Conservation (phyloP, 2,888 invertebrate species). For the Drosophila mayaguana region DNA sequence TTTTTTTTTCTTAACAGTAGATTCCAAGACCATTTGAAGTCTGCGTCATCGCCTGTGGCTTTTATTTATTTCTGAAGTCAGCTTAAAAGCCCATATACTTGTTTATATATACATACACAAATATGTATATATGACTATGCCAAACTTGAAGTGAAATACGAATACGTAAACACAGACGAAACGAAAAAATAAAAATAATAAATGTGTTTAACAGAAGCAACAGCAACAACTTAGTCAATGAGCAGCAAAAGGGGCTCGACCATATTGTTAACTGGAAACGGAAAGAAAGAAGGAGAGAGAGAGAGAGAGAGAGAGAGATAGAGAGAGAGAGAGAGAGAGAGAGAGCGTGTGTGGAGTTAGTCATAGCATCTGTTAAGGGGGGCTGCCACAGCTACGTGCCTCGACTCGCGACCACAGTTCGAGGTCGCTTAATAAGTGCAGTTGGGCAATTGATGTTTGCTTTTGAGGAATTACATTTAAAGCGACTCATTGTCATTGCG, state of each 20-base stretch:
- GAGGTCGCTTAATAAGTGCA: constrained; percentile 22
- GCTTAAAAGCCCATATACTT: constrained; percentile 13
- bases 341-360: background rate
- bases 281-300: background rate
- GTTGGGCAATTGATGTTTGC: constrained; percentile 16
- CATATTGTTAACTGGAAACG: constrained; percentile 2
- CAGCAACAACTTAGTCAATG: constrained; percentile 26
- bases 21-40: constrained; percentile 5
- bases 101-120: background rate
- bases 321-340: background rate
- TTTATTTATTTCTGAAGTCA: constrained; percentile 31
- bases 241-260: constrained; percentile 64
- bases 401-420: constrained; percentile 20
- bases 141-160: background rate
- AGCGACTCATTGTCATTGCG: background rate
- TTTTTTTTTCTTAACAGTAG: constrained; percentile 11
- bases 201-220: constrained; percentile 5
- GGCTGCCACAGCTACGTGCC: constrained; percentile 28
- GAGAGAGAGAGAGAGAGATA: background rate
- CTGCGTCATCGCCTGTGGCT: constrained; percentile 35
- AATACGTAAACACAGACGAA: constrained; percentile 4
- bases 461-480: background rate
- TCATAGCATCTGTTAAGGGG: background rate
- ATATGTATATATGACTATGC: background rate
- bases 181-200: constrained; percentile 16